These are phyloP conservation scores for Synanthedon tipuliformis DNA, from an alignment of 2,888 invertebrate genomes.

Conservation along the genomic window DNA sequence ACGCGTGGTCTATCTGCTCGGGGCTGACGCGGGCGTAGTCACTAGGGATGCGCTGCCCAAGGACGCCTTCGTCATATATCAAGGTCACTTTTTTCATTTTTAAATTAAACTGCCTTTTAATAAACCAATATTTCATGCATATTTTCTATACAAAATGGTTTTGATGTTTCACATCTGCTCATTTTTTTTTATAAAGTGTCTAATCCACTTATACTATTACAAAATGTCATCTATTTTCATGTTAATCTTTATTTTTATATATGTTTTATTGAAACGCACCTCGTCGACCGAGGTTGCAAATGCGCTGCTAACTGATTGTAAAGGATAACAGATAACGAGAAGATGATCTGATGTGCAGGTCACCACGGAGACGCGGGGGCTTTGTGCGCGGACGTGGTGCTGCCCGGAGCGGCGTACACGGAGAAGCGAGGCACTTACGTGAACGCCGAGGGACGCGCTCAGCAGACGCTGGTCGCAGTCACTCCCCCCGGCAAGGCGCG, in stretches of 20 bases:
- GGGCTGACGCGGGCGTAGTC: conserved; percentile 91
- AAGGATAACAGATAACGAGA: too few relatives aligned
- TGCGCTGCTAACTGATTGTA: too few relatives aligned
- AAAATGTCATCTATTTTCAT: too few relatives aligned
- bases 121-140: too few relatives aligned
- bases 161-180: too few relatives aligned
- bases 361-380: conserved; percentile 98
- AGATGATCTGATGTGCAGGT: conserved; percentile 58
- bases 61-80: conserved; percentile 89
- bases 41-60: conserved; percentile 81
- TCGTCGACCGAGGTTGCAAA: too few relatives aligned
- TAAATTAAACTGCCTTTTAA: too few relatives aligned
- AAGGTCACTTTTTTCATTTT: conserved; percentile 55
- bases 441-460: conserved; percentile 97
- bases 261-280: too few relatives aligned
- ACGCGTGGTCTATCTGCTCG: conserved; percentile 87
- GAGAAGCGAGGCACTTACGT: conserved; percentile 98
- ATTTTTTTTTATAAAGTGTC: too few relatives aligned
- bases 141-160: too few relatives aligned
- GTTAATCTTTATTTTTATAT: too few relatives aligned
- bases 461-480: conserved; percentile 88
- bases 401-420: conserved; percentile 98
- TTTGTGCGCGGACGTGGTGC: conserved; percentile 88
- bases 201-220: too few relatives aligned
- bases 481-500: conserved; percentile 93